Evolutionary conservation across 2,113 vertebrate genomes (phyloP), one percentile per base, ranked within the genome.

Genomic region (Xiphorhynchus elegans): DNA sequence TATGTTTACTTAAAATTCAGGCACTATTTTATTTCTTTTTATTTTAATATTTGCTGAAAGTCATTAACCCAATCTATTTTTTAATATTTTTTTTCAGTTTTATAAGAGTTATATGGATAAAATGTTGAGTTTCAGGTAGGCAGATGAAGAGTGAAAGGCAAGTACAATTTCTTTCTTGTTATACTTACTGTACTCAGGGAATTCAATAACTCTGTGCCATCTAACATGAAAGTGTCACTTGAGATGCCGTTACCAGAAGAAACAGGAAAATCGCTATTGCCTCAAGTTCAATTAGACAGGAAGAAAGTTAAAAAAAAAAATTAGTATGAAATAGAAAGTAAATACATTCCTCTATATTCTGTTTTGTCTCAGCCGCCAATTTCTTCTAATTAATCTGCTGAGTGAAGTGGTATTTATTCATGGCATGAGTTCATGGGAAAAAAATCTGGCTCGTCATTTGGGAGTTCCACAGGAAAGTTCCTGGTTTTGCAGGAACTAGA

Each of bases 311-410:
- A 50, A 76, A 60, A 66, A 50, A 52, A 66, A 50, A 72, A 73
- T 31, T 66, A 87, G 26, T 3, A 52, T 35, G 6, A 72, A 90
- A 73, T 37, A 75, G 39, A 75, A 92, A 81, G 19, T 91, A 94
- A 95, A 89, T 47, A 64, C 12, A 70, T 89, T 95, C 90, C 60
- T 86, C 11, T 74, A 37, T 52, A 78, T 81, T 78, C 69, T 84
- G 60, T 73, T 93, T 60, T 72, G 50, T 75, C 56, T 95, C 86
- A 72, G 18, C 13, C 1, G 2, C 35, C 60, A 87, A 84, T 91
- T 84, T 89, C 29, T 93, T 90, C 80, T 75, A 81, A 96, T 89
- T 92, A 93, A 84, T 58, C 42, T 82, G 60, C 29, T 84, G 80
- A 89, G 31, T 87, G 56, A 92, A 87, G 23, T 63, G 31, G 5